Conservation (phyloP, 2,888 invertebrate genomes). For the Orthosia gracilis region DNA sequence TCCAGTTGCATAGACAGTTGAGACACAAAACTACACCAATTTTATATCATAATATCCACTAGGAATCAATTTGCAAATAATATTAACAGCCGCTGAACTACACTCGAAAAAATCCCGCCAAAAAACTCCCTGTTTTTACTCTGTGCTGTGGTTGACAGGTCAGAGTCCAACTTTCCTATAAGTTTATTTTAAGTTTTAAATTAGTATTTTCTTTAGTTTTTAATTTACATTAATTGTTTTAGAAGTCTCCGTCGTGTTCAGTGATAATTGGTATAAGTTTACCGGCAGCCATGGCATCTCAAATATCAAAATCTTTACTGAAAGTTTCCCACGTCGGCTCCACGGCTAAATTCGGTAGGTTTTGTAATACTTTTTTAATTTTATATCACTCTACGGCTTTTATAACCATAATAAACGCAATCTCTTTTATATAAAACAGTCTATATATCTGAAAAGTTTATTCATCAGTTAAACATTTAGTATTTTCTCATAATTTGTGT, state of each 20-base stretch:
- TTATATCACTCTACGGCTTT: not conserved
- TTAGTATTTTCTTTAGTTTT: conserved; percentile 66
- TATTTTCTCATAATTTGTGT: conserved; percentile 34
- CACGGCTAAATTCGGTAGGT: conserved; percentile 85
- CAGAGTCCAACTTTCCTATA: conserved; percentile 87
- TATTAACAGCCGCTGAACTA: too few species aligned
- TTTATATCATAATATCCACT: too few species aligned
- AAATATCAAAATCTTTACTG: conserved; percentile 85
- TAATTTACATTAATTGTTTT: conserved; percentile 69
- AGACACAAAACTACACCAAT: too few species aligned
- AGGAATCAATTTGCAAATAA: too few species aligned
- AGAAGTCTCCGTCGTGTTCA: conserved; percentile 67
- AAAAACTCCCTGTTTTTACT: conserved; percentile 50
- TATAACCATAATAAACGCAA: not conserved
- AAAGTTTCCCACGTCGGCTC: conserved; percentile 83
- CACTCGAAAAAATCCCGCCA: too few species aligned
- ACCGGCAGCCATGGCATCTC: conserved; percentile 83
- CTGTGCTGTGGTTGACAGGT: conserved; percentile 77
- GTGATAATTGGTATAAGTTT: conserved; percentile 64
- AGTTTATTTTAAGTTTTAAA: conserved; percentile 76
- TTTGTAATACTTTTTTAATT: conserved; percentile 35
- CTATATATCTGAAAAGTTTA: not conserved
- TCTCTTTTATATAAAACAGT: not conserved
- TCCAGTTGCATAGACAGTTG: too few species aligned
- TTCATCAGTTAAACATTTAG: not conserved